Evolutionary conservation across 2,888 invertebrate species (phyloP), one percentile per base, ranked within the genome.

Genomic region (Noctua fimbriata): DNA sequence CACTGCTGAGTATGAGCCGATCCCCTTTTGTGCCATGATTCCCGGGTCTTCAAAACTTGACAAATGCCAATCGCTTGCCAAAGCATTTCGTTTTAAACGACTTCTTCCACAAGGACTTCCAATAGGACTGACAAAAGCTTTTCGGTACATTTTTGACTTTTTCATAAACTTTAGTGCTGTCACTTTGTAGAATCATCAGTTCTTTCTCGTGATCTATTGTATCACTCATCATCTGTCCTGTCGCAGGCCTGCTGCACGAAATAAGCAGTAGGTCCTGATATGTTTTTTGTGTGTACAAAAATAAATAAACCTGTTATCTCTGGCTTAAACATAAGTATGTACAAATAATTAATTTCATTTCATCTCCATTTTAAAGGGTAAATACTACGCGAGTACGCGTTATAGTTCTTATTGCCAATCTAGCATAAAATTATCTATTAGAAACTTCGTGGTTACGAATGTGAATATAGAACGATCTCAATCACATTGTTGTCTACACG

Each of bases 401-500:
- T 63, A 16, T 28, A 18, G 16, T n/a, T 47, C 18, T 58, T 49
- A 41, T 18, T 81, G 24, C 21, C 7, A 73, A 47, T 67, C 41
- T 21, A 75, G 21, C 60, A 41, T 69, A 55, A 55, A 41, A 49
- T 69, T 21, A 69, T 49, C 2, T 32, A 67, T 41, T 63, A 63
- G 18, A 71, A 79, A 52, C n/a, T 60, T 47, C 16, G 41, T 16
- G 14, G 24, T 60, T 84, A 70, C 44, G 44, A 14, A 52, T 47
- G 44, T 47, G 28, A 47, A n/a, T 72, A 14, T 66, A 28, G 32
- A 28, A 28, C 32, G 47, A 70, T 36, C 28, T 32, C 65, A 32
- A 72, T 70, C 47, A 41, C 55, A 67, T 76, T 66, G 49, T 28
- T 36, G 73, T 71, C 41, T 71, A 55, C 73, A 73, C 67, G 76